Evolutionary conservation across 2,113 vertebrate species (phyloP).

Genomic region (Benitochromis conjunctus): DNA sequence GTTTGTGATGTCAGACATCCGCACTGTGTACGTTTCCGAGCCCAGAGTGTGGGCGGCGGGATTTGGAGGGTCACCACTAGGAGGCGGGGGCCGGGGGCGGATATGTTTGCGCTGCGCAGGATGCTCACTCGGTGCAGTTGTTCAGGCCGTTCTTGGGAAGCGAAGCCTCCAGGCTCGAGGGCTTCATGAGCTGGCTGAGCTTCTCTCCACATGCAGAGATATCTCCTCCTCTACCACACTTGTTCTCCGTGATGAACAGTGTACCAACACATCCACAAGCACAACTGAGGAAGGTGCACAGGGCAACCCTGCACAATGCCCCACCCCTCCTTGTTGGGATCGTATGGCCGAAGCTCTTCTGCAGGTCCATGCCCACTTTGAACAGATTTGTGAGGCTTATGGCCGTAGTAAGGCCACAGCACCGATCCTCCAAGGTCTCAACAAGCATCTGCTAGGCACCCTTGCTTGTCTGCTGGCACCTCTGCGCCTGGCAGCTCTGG

Average conservation of each 20-base stretch:
- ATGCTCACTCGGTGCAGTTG: slow-evolving; percentile 90
- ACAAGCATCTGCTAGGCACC: slow-evolving; percentile 93
- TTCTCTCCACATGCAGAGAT: slow-evolving; percentile 88
- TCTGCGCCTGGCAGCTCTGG: slow-evolving; percentile 88
- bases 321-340: slow-evolving; percentile 94
- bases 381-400: slow-evolving; percentile 95
- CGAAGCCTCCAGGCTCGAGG: slow-evolving; percentile 93
- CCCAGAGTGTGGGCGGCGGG: slow-evolving; percentile 79
- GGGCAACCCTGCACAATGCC: slow-evolving; percentile 59
- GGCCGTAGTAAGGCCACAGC: slow-evolving; percentile 91
- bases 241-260: slow-evolving; percentile 80
- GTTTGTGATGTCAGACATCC: slow-evolving; percentile 98
- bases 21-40: slow-evolving; percentile 93
- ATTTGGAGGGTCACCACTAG: slow-evolving; percentile 74
- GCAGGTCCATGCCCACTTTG: slow-evolving; percentile 91
- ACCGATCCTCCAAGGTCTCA: slow-evolving; percentile 93
- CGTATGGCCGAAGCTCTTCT: slow-evolving; percentile 89
- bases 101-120: slow-evolving; percentile 91
- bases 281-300: slow-evolving; percentile 64
- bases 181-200: slow-evolving; percentile 92
- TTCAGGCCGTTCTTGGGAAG: slow-evolving; percentile 92
- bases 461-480: slow-evolving; percentile 89
- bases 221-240: slow-evolving; percentile 85
- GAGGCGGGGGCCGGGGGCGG: slow-evolving; percentile 84
- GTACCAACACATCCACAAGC: slow-evolving; percentile 62